These are phyloP conservation scores for Paguma larvata DNA, from an alignment of 2,797 vertebrate genomes.

Conservation along the genomic window DNA sequence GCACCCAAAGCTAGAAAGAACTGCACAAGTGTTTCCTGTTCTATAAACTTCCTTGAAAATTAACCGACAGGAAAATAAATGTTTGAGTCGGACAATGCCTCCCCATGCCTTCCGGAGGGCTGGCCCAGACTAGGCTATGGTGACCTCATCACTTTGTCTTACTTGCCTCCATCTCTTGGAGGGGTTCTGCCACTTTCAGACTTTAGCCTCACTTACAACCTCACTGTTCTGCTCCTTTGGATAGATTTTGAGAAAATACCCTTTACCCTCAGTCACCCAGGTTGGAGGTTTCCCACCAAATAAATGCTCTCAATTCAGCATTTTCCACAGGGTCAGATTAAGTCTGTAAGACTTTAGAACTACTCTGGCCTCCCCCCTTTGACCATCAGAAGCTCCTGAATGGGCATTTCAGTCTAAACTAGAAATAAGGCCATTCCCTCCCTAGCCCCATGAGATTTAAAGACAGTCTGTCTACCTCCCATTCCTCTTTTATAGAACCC, in stretches of 20 bases:
- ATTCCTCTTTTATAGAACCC: neutral
- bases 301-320: neutral
- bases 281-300: neutral
- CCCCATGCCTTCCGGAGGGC: too few species aligned
- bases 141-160: neutral
- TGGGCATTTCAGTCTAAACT: neutral
- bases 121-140: neutral
- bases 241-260: neutral
- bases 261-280: neutral
- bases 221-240: neutral
- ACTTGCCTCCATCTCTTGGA: neutral
- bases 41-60: neutral
- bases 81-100: neutral
- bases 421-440: neutral
- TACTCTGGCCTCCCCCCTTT: neutral
- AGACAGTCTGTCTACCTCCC: neutral
- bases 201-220: neutral
- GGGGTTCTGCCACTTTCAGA: neutral
- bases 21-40: neutral
- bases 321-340: neutral
- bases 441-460: neutral
- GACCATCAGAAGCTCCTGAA: neutral
- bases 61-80: neutral
- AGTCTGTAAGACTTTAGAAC: neutral
- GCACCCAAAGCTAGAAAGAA: conserved; percentile 8